A percentile compares a stretch with the other conserved stretches of the same genome.
These are phyloP conservation scores for Schrankia costaestrigalis DNA, from an alignment of 2,888 invertebrate genomes.

Conservation along the genomic window DNA sequence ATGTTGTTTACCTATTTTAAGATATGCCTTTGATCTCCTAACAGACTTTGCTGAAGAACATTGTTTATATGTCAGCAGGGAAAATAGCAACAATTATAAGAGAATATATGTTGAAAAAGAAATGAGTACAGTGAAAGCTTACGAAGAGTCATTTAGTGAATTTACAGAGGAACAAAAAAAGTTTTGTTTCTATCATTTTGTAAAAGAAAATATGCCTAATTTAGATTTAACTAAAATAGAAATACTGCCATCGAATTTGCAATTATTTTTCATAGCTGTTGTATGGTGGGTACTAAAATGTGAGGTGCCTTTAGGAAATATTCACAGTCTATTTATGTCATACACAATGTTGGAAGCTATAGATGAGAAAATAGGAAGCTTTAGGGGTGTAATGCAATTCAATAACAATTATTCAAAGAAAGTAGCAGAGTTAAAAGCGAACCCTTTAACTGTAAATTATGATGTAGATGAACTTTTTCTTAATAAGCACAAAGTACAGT, in stretches of 20 bases:
- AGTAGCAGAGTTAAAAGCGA: slow-evolving; percentile 50
- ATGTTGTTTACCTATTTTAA: slow-evolving; percentile 82
- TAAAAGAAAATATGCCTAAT: slow-evolving; percentile 62
- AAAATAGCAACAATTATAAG: slow-evolving; percentile 50
- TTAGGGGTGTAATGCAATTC: slow-evolving; percentile 71
- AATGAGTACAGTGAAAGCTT: slow-evolving; percentile 39
- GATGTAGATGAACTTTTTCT: slow-evolving; percentile 50
- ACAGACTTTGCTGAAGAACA: slow-evolving; percentile 60
- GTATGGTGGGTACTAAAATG: slow-evolving; percentile 81
- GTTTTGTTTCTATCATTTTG: slow-evolving; percentile 68
- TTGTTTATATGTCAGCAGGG: slow-evolving; percentile 61
- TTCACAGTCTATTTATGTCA: slow-evolving; percentile 81
- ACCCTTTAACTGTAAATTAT: slow-evolving; percentile 8
- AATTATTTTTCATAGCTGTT: slow-evolving; percentile 78
- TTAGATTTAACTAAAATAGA: slow-evolving; percentile 56
- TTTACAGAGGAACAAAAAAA: slow-evolving; percentile 48
- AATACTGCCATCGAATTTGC: slow-evolving; percentile 79
- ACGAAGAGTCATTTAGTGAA: slow-evolving; percentile 44
- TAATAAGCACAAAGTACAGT: slow-evolving; percentile 73
- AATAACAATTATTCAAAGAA: slow-evolving; percentile 64
- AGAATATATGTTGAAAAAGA: slow-evolving; percentile 48
- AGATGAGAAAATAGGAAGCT: slow-evolving; percentile 79
- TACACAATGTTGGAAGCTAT: slow-evolving; percentile 80
- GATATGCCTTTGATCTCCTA: slow-evolving; percentile 78
- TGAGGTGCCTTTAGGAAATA: slow-evolving; percentile 62